Evolutionary conservation across 64 coral and sea anemone genomes (phyloP), one percentile per base, ranked within the genome.

Genomic region (Pocillopora damicornis): DNA sequence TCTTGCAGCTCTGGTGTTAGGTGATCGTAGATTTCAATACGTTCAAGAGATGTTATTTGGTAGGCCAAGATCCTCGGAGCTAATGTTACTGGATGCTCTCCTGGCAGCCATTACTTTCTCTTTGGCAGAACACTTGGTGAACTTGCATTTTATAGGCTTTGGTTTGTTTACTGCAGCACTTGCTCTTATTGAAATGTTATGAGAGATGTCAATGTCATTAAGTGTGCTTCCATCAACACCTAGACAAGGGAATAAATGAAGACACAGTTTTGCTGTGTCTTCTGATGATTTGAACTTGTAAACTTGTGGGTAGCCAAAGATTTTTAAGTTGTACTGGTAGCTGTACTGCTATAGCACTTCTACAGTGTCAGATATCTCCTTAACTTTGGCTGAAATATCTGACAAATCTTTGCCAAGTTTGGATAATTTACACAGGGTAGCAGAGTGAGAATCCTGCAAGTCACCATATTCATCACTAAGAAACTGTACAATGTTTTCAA

Each of bases 181-280:
- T 7, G 42, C 42, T 77, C 75, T 77, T 77, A 77, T 77, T 1
- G 15, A 11, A 16, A 77, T 20, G n/a, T 20, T 0, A 77, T 77
- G 75, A 77, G 75, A 11, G 42, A 77, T 77, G 15, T 77, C 75
- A 77, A 77, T 77, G 1, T 77, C 75, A 26, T 77, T 77, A 23
- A 77, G 34, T 18, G 75, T 77, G 30, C 13, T 77, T 77, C 75
- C 75, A 20, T 35, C 18, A 30, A 77, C 75, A 20, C 75, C 75
- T 30, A 77, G 75, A 77, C 75, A 77, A 77, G 75, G 23, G 75
- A 77, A 77, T 77, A 77, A 77, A 35, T 77, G 75, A 56, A 77
- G 64, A n/a, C 64, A 67, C 22, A 67, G 12, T 67, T 67, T 67
- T 67, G 64, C 64, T 67, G 64, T 67, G 14, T 67, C 42, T 51